Evolutionary conservation across 2,888 invertebrate genomes (phyloP).

Genomic region (Heliconius sara): DNA sequence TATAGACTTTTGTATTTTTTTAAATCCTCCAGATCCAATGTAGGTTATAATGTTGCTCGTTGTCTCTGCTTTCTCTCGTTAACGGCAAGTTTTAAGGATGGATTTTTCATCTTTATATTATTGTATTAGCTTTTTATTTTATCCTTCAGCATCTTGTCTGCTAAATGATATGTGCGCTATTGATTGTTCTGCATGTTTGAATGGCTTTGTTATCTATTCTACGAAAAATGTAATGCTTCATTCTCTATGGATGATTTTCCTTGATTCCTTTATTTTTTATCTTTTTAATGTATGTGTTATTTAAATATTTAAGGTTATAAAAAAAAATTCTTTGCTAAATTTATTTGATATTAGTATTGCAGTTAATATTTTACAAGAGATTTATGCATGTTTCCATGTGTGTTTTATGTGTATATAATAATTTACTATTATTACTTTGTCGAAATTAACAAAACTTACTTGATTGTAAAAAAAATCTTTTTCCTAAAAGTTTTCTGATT

Average conservation of each 20-base stretch:
- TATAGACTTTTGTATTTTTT: neutral
- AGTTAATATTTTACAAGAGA: neutral
- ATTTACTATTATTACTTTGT: neutral
- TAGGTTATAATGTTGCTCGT: constrained; percentile 30
- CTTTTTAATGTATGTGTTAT: neutral
- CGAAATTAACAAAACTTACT: neutral
- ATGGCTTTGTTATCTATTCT: constrained; percentile 44
- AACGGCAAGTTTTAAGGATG: constrained; percentile 26
- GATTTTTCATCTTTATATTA: constrained; percentile 18
- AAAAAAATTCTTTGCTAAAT: neutral
- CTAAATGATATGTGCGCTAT: constrained; percentile 6
- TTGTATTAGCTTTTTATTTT: constrained; percentile 31
- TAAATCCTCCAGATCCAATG: constrained; percentile 38
- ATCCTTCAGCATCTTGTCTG: constrained; percentile 27
- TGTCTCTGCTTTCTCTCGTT: constrained; percentile 34
- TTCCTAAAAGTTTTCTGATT: neutral
- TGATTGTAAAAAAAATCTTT: no score
- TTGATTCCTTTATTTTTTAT: neutral
- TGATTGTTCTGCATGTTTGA: constrained; percentile 46
- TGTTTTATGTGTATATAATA: neutral
- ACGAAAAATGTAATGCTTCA: neutral
- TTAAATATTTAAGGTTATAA: neutral
- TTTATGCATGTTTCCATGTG: neutral
- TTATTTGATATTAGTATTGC: neutral
- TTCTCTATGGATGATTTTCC: constrained; percentile 13